These are phyloP conservation scores for Euwallacea similis DNA, from an alignment of 1,140 invertebrate species.

Conservation along the genomic window DNA sequence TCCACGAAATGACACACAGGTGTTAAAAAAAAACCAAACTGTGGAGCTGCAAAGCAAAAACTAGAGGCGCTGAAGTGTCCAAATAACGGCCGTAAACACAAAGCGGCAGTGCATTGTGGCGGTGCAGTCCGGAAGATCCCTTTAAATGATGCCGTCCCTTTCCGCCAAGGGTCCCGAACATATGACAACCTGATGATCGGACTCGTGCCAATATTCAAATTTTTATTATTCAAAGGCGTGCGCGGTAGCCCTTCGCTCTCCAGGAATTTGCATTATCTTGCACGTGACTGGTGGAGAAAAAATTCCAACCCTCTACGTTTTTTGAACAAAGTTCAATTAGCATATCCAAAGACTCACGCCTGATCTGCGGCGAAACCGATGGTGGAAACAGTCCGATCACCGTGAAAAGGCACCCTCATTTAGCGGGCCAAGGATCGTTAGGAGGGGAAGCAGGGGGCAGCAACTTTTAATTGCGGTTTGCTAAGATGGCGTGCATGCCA, in stretches of 20 bases:
- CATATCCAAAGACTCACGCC: no score
- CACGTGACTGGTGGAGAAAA: no score
- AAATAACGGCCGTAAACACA: constrained; percentile 39
- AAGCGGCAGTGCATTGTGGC: constrained; percentile 19
- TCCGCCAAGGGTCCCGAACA: constrained; percentile 14
- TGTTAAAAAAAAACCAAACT: constrained; percentile 27
- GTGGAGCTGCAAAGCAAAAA: constrained; percentile 12
- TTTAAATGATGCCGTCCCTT: background rate
- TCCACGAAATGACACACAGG: constrained; percentile 22
- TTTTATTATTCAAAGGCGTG: background rate
- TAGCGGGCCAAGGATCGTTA: constrained; percentile 18
- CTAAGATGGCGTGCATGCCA: constrained; percentile 56
- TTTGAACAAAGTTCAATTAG: no score
- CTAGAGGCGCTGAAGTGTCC: constrained; percentile 35
- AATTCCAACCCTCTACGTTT: no score
- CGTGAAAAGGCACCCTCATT: constrained; percentile 21
- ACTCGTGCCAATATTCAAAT: background rate
- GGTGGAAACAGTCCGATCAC: constrained; percentile 21
- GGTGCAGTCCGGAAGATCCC: constrained; percentile 20
- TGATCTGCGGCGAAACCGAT: constrained; percentile 3
- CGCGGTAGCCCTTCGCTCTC: no score
- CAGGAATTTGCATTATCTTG: no score
- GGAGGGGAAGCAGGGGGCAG: constrained; percentile 35
- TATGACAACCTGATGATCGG: no score
- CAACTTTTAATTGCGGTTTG: constrained; percentile 54